Base-by-base conservation (phyloP, 2,797 vertebrate species). In the Argentina silus region DNA sequence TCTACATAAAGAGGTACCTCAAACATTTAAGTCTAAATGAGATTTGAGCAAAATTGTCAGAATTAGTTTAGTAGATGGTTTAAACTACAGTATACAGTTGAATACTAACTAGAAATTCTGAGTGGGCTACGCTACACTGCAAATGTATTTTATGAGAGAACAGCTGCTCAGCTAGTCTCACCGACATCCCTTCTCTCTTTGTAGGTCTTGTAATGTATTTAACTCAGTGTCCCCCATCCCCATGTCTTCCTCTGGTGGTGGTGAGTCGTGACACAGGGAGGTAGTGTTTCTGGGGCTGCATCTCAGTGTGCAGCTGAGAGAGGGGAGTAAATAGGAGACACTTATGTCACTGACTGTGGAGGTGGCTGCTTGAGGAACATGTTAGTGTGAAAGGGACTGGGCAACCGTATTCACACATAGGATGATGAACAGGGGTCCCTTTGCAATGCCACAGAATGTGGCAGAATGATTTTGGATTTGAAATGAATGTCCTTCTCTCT, bases 221-320 rank as follows among this genome's bases (percentile, higher is more conserved):
- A 21, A 70, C 47, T 73, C 72, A 71, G 66, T 71, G 63, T 79
- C 47, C 56, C 43, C 48, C 76, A 67, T 78, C 75, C 80, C 47
- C 70, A 76, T 86, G 76, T 84, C 66, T 77, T 72, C 76, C 67
- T 59, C 45, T 83, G 76, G 79, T 81, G 81, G 81, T 69, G n/a
- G 80, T 73, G 43, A 83, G 78, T 73, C 81, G 78, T 81, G 67
- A 87, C 87, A 94, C 93, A 93, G 89, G 91, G 88, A 84, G 86
- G 80, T 83, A 93, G 90, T 93, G 93, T 95, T 85, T 83, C 79
- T 77, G 78, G 78, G 76, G 56, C 61, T 92, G 86, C 90, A 90
- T 93, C 89, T 87, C 82, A 84, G 83, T 4, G 86, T 93, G 93
- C 93, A 94, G 93, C 93, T 94, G 93, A 90, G 88, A 93, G 89